These are phyloP conservation scores for Hylomyscus alleni DNA, from an alignment of 2,797 vertebrate genomes.

Conservation along the genomic window DNA sequence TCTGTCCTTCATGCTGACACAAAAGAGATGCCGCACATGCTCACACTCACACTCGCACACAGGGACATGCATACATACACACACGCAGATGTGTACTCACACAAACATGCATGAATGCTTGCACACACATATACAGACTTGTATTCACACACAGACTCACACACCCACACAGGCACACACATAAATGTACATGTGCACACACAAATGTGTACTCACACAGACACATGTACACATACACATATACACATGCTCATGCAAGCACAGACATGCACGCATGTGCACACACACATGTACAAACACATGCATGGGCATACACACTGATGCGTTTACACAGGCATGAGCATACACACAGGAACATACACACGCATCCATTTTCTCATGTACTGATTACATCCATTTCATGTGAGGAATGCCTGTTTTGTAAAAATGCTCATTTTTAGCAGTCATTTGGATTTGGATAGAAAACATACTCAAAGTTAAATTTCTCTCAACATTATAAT, in stretches of 20 bases:
- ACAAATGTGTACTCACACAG: background rate
- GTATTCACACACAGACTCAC: no score
- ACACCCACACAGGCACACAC: no score
- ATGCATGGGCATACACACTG: background rate
- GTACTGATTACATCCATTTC: background rate
- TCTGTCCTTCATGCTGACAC: no score
- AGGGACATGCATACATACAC: background rate
- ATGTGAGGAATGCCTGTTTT: background rate
- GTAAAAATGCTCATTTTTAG: background rate
- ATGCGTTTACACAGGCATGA: background rate
- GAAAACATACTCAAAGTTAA: slow-evolving; percentile 10
- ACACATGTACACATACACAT: background rate
- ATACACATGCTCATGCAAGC: no score
- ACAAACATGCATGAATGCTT: background rate
- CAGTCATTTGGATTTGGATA: slow-evolving; percentile 22
- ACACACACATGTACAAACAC: no score
- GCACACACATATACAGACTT: no score
- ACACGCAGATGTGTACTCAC: background rate
- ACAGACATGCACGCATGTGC: background rate
- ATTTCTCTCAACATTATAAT: background rate
- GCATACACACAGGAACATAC: no score
- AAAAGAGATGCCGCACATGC: background rate
- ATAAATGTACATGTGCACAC: no score
- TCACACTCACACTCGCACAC: background rate
- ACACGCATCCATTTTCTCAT: background rate